phyloP scores from a whole-genome alignment of 2,797 vertebrate genomes.

The Threskiornis aethiopicus region DNA sequence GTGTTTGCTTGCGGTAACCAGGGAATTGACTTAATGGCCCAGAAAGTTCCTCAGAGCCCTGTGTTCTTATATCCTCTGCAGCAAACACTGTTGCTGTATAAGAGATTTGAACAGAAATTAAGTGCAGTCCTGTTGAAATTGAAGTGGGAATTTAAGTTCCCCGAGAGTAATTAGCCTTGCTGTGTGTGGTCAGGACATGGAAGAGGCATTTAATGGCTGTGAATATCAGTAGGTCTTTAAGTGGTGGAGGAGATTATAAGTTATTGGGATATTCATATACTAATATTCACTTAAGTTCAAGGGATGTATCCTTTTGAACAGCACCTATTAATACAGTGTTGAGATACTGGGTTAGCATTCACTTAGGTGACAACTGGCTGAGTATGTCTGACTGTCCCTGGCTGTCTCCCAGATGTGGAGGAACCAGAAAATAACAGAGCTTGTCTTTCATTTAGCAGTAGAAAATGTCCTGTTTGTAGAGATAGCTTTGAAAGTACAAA shows the following conservation, averaged over 20 bases:
- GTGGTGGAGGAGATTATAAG: background rate
- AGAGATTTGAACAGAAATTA: conserved; percentile 51
- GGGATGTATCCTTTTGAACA: background rate
- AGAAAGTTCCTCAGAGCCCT: background rate
- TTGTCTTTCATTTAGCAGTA: background rate
- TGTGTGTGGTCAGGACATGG: conserved; percentile 46
- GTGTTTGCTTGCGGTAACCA: conserved; percentile 36
- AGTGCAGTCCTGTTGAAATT: conserved; percentile 57
- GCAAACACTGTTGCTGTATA: conserved; percentile 2
- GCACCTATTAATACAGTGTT: background rate
- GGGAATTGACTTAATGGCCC: conserved; percentile 48
- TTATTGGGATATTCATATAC: background rate
- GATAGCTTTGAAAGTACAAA: background rate
- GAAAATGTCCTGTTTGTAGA: background rate
- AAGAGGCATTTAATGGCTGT: conserved; percentile 28
- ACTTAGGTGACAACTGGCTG: background rate
- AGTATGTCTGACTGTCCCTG: background rate
- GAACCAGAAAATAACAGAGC: background rate
- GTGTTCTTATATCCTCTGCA: conserved; percentile 9
- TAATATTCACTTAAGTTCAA: background rate
- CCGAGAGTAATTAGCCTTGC: conserved; percentile 44
- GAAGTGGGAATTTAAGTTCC: conserved; percentile 58
- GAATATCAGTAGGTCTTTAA: conserved; percentile 18
- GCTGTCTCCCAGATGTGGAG: background rate
- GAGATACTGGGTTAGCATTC: background rate